A percentile compares a stretch with the other conserved stretches of the same genome.
Evolutionary conservation across 2,888 invertebrate genomes (phyloP).

Genomic region (Hydrotaea cyrtoneurina): DNA sequence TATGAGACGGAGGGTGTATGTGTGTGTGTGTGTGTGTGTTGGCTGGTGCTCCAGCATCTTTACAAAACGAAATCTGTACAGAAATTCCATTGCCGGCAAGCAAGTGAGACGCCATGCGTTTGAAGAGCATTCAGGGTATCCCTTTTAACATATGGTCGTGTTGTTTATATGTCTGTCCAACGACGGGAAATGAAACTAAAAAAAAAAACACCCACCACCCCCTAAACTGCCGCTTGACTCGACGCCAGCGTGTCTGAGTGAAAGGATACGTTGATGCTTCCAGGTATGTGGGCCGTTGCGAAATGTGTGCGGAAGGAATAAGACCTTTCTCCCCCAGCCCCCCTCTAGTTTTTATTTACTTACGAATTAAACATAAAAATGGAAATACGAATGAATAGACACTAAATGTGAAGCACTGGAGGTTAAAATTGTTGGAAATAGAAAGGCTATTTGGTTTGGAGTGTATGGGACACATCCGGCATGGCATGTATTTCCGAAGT

Average conservation of each 20-base stretch:
- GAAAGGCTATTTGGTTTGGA: background rate
- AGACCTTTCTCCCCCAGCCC: background rate
- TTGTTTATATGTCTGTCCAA: background rate
- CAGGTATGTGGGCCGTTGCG: background rate
- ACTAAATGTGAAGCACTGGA: background rate
- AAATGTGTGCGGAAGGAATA: background rate
- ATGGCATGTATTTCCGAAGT: background rate
- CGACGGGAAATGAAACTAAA: background rate
- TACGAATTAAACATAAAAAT: conserved; percentile 22
- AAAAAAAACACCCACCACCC: background rate
- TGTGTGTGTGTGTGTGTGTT: background rate
- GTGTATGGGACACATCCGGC: background rate
- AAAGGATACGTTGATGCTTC: background rate
- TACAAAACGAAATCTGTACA: conserved; percentile 18
- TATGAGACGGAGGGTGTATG: background rate
- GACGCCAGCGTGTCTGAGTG: background rate
- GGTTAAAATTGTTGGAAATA: background rate
- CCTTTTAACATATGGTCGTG: background rate
- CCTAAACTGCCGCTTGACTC: background rate
- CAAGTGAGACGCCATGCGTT: background rate
- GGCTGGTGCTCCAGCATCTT: background rate
- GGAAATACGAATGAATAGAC: background rate
- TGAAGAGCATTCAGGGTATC: background rate
- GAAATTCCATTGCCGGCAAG: background rate
- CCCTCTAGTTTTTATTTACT: background rate